phyloP scores from a whole-genome alignment of 2,797 vertebrate genomes.

The Phoeniculus purpureus region DNA sequence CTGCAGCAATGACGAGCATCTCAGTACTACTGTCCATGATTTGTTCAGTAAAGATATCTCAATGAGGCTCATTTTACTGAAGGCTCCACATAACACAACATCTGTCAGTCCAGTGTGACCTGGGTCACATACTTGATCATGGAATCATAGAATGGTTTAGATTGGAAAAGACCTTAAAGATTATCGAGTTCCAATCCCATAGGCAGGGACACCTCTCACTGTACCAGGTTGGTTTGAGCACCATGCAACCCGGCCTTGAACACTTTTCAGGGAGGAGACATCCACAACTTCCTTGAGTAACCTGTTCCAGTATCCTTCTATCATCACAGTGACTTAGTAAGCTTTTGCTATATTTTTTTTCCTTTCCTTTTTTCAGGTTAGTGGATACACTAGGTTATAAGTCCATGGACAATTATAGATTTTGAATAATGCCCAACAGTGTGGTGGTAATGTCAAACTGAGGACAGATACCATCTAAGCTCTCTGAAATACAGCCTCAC shows the following conservation, averaged over 20 bases:
- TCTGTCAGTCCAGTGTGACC: neutral
- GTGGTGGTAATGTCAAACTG: neutral
- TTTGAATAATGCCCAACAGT: neutral
- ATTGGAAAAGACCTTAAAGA: no score
- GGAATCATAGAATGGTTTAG: neutral
- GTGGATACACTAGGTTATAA: neutral
- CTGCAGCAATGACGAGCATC: neutral
- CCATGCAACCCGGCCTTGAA: no score
- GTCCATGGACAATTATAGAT: neutral
- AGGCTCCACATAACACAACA: neutral
- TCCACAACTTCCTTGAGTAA: no score
- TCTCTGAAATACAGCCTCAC: neutral
- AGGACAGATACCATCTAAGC: neutral
- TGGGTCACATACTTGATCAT: neutral
- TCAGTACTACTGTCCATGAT: neutral
- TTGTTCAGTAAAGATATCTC: neutral
- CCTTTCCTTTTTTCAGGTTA: neutral
- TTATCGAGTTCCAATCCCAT: no score
- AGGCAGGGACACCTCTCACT: no score
- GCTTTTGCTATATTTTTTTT: no score
- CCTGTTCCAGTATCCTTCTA: no score
- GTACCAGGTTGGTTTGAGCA: no score
- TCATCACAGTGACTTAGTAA: no score
- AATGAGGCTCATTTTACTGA: neutral
- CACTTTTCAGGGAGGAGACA: no score